phyloP scores from a whole-genome alignment of 2,797 vertebrate species.

The Spondyliosoma cantharus region DNA sequence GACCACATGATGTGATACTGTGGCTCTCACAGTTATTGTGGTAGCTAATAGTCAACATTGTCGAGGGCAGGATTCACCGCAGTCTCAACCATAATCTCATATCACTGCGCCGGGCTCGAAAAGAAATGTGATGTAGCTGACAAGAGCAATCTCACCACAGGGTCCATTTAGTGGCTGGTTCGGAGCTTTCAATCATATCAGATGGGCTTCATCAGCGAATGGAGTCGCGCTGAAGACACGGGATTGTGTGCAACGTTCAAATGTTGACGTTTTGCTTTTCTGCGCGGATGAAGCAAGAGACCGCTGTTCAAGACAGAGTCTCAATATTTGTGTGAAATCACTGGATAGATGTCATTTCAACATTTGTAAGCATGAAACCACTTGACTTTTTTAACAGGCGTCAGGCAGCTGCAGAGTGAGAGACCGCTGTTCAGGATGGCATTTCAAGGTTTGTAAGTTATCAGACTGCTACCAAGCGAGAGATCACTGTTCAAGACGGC shows the following conservation, averaged over 20 bases:
- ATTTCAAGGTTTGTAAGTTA: too few relatives aligned
- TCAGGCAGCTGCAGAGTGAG: too few relatives aligned
- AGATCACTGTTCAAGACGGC: too few relatives aligned
- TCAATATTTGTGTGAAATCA: too few relatives aligned
- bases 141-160: slow-evolving; percentile 9
- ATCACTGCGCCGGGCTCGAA: slow-evolving; percentile 1
- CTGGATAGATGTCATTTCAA: too few relatives aligned
- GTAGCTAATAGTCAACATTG: slow-evolving; percentile 41
- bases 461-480: too few relatives aligned
- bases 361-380: too few relatives aligned
- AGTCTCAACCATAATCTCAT: slow-evolving; percentile 32
- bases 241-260: not conserved
- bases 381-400: too few relatives aligned
- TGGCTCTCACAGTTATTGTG: slow-evolving; percentile 47
- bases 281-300: too few relatives aligned
- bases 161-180: slow-evolving; percentile 3
- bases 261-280: not conserved
- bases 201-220: not conserved
- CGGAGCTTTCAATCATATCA: slow-evolving; percentile 15
- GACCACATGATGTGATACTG: slow-evolving; percentile 46
- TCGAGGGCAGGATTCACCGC: slow-evolving; percentile 21
- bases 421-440: too few relatives aligned
- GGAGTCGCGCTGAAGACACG: not conserved
- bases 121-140: not conserved
- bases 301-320: too few relatives aligned